Evolutionary conservation across 1,140 invertebrate species (phyloP).

Genomic region (Drosophila teissieri): DNA sequence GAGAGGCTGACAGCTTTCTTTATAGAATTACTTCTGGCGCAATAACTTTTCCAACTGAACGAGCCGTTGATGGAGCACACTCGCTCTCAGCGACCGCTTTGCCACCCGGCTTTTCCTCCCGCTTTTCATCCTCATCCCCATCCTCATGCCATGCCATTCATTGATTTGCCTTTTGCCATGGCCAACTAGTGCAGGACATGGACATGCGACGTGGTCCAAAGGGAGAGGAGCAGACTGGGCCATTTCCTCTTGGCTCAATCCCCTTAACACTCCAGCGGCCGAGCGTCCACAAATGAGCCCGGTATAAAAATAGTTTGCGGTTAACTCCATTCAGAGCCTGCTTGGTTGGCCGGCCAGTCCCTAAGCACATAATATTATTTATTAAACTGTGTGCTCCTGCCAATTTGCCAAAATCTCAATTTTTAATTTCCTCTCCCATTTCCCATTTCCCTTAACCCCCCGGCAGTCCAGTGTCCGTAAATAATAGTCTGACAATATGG

Average conservation of each 20-base stretch:
- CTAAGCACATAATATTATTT: conserved; percentile 23
- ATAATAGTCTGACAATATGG: conserved; percentile 6
- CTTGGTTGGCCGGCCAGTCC: too few relatives aligned
- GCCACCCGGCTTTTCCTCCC: conserved; percentile 7
- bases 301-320: conserved; percentile 44
- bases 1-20: conserved; percentile 64
- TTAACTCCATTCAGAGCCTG: conserved; percentile 18
- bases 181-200: conserved; percentile 51
- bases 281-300: conserved; percentile 32
- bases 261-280: conserved; percentile 28
- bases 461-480: not conserved
- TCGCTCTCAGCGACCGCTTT: conserved; percentile 33
- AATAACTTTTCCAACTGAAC: conserved; percentile 79
- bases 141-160: conserved; percentile 50
- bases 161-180: conserved; percentile 70
- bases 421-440: conserved; percentile 19
- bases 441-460: not conserved
- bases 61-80: conserved; percentile 72
- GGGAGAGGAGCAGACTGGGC: conserved; percentile 28
- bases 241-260: not conserved
- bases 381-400: conserved; percentile 19
- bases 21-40: conserved; percentile 83
- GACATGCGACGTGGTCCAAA: conserved; percentile 21
- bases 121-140: conserved; percentile 16
- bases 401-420: conserved; percentile 39